phyloP scores from a whole-genome alignment of 2,888 invertebrate species.

The Halocaridina rubra region DNA sequence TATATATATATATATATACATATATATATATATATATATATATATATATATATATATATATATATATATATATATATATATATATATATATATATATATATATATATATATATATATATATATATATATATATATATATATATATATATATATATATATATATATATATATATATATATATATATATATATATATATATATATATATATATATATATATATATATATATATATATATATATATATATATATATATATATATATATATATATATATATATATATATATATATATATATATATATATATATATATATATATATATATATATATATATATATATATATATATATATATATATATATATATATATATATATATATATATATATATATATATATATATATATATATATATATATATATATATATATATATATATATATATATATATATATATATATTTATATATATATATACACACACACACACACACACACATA shows the following conservation, averaged over 20 bases:
- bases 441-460: background rate
- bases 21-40: slow-evolving; percentile 20
- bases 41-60: background rate
- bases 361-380: background rate
- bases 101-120: background rate
- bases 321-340: background rate
- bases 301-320: background rate
- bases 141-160: background rate
- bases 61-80: background rate
- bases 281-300: background rate
- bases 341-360: background rate
- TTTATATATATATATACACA: no score
- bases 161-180: background rate
- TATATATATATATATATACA: slow-evolving; percentile 24
- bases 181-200: background rate
- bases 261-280: background rate
- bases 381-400: slow-evolving; percentile 7
- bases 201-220: background rate
- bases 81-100: background rate
- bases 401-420: slow-evolving; percentile 10
- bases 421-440: background rate
- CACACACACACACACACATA: no score
- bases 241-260: background rate
- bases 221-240: background rate
- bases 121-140: background rate